These are phyloP conservation scores for Sarcoramphus papa DNA, from an alignment of 2,797 vertebrate genomes.

Conservation along the genomic window DNA sequence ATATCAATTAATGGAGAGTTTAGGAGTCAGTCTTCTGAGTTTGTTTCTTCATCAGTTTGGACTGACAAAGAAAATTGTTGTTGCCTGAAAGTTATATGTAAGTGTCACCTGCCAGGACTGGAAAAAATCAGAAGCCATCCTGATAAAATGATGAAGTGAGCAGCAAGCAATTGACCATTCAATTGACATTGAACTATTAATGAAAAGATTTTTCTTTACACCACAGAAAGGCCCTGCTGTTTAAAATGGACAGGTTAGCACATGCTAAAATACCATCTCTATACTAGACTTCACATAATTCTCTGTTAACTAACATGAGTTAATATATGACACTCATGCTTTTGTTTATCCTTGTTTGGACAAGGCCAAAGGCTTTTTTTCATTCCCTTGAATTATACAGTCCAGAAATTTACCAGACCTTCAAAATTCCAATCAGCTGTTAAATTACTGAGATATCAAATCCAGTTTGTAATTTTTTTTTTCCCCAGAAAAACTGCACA, in stretches of 20 bases:
- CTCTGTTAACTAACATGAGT: not conserved
- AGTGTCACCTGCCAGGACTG: not conserved
- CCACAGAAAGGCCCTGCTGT: not conserved
- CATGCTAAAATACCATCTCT: not conserved
- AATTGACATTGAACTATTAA: not conserved
- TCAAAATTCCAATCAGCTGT: not conserved
- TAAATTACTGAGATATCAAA: not conserved
- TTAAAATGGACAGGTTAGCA: not conserved
- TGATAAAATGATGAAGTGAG: not conserved
- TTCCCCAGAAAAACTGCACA: not conserved
- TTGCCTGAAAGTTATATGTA: not conserved
- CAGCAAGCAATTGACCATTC: not conserved
- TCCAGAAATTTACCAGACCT: not conserved
- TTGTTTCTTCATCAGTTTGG: not conserved
- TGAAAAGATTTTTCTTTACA: not conserved
- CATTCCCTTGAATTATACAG: not conserved
- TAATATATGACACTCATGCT: not conserved
- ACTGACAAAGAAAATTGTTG: not conserved
- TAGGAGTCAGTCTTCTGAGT: not conserved
- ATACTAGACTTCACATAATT: not conserved
- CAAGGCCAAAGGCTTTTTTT: not conserved
- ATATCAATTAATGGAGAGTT: not conserved
- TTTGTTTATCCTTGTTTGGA: not conserved
- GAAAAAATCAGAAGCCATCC: not conserved
- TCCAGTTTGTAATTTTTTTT: not conserved